Evolutionary conservation across 2,888 invertebrate species (phyloP).

Genomic region (Platynereis dumerilii): DNA sequence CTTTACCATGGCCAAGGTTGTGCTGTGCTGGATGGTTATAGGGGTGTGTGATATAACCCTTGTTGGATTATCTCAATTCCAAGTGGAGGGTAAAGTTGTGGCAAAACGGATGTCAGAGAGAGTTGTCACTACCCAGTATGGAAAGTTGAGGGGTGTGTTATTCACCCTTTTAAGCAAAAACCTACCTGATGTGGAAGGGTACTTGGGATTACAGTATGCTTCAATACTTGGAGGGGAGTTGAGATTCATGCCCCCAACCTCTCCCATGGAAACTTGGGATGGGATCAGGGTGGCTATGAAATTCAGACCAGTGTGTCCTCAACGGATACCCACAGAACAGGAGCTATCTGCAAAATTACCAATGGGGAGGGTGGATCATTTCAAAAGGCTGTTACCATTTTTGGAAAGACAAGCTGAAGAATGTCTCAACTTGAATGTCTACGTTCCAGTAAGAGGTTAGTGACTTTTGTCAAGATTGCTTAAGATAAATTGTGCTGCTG

Average conservation of each 20-base stretch:
- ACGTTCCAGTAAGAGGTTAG: constrained; percentile 91
- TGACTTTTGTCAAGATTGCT: no score
- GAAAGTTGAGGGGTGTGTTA: constrained; percentile 76
- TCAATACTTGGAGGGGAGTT: constrained; percentile 87
- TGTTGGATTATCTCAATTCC: not conserved
- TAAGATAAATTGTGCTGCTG: no score
- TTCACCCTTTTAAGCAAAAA: constrained; percentile 37
- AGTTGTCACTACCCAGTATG: constrained; percentile 85
- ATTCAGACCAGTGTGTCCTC: constrained; percentile 88
- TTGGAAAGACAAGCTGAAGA: constrained; percentile 95
- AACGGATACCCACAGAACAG: constrained; percentile 80
- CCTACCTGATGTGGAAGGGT: constrained; percentile 78
- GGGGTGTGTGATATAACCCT: not conserved
- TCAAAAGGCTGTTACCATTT: constrained; percentile 74
- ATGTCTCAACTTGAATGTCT: constrained; percentile 95
- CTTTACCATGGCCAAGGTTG: not conserved
- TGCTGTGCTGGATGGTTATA: not conserved
- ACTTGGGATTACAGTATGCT: constrained; percentile 90
- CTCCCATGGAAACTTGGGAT: constrained; percentile 77
- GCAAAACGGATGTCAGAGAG: constrained; percentile 43
- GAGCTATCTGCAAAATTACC: constrained; percentile 76
- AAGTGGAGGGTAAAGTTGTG: constrained; percentile 31
- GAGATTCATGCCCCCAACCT: constrained; percentile 95
- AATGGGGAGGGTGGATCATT: constrained; percentile 85
- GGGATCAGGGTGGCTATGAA: constrained; percentile 40